These are phyloP conservation scores for Anarrhichthys ocellatus DNA, from an alignment of 2,113 vertebrate genomes.

Conservation along the genomic window DNA sequence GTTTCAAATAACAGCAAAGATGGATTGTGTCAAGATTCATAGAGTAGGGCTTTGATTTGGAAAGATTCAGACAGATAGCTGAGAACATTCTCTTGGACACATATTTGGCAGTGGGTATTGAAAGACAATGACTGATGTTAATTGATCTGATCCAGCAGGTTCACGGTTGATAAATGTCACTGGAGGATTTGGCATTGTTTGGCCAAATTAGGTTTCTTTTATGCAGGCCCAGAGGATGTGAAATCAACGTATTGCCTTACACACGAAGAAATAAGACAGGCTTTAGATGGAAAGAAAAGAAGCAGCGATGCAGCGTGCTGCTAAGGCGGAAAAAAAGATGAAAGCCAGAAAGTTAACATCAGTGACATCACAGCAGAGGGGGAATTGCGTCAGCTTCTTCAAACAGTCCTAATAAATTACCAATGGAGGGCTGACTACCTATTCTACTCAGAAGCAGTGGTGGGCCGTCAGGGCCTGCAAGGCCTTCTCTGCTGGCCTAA, in stretches of 20 bases:
- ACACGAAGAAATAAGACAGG: slow-evolving; percentile 32
- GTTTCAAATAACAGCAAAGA: slow-evolving; percentile 11
- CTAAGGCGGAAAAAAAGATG: slow-evolving; percentile 53
- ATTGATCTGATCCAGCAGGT: slow-evolving; percentile 68
- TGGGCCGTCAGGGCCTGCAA: too few species aligned
- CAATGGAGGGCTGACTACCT: slow-evolving; percentile 50
- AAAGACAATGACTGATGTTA: slow-evolving; percentile 66
- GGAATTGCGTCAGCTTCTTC: slow-evolving; percentile 70
- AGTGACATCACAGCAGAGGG: slow-evolving; percentile 69
- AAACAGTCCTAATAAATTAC: slow-evolving; percentile 63
- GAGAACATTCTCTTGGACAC: slow-evolving; percentile 62
- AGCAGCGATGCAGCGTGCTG: slow-evolving; percentile 36
- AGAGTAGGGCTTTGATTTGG: slow-evolving; percentile 51
- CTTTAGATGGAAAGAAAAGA: slow-evolving; percentile 36
- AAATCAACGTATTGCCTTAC: slow-evolving; percentile 27
- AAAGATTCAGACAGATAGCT: slow-evolving; percentile 56
- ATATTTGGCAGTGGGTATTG: slow-evolving; percentile 56
- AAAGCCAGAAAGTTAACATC: slow-evolving; percentile 72
- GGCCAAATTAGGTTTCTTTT: slow-evolving; percentile 59
- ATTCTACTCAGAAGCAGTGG: slow-evolving; percentile 41
- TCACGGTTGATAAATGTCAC: slow-evolving; percentile 56
- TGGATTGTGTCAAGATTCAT: slow-evolving; percentile 28
- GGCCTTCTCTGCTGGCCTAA: too few species aligned
- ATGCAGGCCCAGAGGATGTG: slow-evolving; percentile 56
- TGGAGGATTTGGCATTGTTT: slow-evolving; percentile 67